Evolutionary conservation across 2,888 invertebrate species (phyloP).

Genomic region (Sturmia bella): DNA sequence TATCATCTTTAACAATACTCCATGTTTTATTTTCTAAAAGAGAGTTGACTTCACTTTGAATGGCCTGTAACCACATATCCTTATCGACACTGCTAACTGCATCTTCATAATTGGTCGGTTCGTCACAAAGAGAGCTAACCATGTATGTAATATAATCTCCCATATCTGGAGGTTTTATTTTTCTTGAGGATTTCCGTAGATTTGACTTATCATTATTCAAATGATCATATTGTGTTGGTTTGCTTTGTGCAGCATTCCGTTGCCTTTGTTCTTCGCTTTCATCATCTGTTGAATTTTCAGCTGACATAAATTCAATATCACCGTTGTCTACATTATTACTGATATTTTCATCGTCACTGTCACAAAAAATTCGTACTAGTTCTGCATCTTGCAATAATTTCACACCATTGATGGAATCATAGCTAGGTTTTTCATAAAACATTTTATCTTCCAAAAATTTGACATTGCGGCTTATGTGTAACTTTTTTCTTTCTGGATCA

Average conservation of each 20-base stretch:
- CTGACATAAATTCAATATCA: constrained; percentile 6
- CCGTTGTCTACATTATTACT: neutral
- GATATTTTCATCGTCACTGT: neutral
- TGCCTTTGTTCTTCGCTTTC: neutral
- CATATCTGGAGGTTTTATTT: constrained; percentile 21
- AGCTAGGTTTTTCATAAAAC: neutral
- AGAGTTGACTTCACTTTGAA: constrained; percentile 24
- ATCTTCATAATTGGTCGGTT: neutral
- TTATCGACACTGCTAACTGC: constrained; percentile 2
- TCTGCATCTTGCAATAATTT: neutral
- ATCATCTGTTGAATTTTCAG: neutral
- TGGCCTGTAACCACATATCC: constrained; percentile 5
- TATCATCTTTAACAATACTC: constrained; percentile 20
- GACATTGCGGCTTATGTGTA: constrained; percentile 37
- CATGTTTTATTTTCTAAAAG: constrained; percentile 11
- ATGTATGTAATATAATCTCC: constrained; percentile 21
- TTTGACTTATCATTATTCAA: neutral
- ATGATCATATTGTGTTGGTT: too few species aligned
- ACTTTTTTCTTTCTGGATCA: constrained; percentile 11
- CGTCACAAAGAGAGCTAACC: neutral
- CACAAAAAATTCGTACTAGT: constrained; percentile 1
- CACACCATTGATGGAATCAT: neutral
- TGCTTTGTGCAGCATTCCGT: neutral
- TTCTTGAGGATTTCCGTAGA: neutral
- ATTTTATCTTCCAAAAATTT: constrained; percentile 34